Evolutionary conservation across 2,888 invertebrate species (phyloP).

Genomic region (Volucella bombylans): DNA sequence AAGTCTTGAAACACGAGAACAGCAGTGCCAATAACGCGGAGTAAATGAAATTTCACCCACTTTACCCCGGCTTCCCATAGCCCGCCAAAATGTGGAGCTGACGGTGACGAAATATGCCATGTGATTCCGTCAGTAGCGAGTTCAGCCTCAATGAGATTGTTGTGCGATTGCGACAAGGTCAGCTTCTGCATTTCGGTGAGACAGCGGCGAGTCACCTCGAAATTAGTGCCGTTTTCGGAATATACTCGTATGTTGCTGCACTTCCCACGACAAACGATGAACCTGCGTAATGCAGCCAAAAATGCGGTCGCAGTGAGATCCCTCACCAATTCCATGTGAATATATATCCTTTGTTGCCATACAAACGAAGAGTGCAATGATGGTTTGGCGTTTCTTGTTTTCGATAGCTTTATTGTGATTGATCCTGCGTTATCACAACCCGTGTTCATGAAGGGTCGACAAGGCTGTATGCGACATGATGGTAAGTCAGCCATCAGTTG

Average conservation of each 20-base stretch:
- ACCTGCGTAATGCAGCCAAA: background rate
- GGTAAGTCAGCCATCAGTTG: no score
- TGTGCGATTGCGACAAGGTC: background rate
- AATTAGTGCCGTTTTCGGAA: no score
- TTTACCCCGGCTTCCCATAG: no score
- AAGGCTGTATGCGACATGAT: no score
- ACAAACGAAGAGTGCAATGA: background rate
- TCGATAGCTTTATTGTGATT: no score
- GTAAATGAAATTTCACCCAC: no score
- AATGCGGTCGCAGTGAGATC: background rate
- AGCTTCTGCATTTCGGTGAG: no score
- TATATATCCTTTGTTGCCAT: no score
- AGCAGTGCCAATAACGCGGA: no score
- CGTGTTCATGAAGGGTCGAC: background rate
- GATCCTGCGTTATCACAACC: no score
- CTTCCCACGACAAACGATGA: background rate
- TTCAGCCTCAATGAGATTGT: background rate
- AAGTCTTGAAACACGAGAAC: no score
- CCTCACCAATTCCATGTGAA: background rate
- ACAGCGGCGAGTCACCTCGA: no score
- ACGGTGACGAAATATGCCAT: background rate
- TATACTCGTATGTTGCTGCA: background rate
- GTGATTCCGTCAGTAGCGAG: background rate
- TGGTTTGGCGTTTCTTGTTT: background rate
- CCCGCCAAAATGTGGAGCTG: constrained; percentile 27